Conservation (phyloP, 1,140 invertebrate species). For the Lamellibrachia luymesi region DNA sequence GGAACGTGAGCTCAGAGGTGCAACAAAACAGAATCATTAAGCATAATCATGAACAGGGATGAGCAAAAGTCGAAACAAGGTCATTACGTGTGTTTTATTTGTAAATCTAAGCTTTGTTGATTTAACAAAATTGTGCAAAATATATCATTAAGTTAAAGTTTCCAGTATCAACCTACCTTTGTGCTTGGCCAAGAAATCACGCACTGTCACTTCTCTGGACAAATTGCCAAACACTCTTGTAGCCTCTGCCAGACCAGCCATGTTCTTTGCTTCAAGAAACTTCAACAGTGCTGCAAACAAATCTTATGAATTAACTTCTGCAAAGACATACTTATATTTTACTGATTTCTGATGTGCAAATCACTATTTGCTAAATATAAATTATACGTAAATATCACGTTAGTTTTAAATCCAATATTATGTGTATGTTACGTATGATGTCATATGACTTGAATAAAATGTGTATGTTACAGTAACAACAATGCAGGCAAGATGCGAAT, state of each 20-base stretch:
- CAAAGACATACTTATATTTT: background rate
- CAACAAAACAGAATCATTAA: too few relatives aligned
- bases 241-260: constrained; percentile 64
- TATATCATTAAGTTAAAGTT: constrained; percentile 24
- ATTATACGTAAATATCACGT: too few relatives aligned
- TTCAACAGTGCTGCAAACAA: constrained; percentile 51
- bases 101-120: background rate
- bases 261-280: constrained; percentile 57
- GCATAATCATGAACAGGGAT: too few relatives aligned
- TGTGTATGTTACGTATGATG: too few relatives aligned
- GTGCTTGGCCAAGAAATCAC: constrained; percentile 61
- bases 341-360: background rate
- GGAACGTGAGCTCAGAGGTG: too few relatives aligned
- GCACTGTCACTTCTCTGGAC: constrained; percentile 63
- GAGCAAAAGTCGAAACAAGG: too few relatives aligned
- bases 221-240: constrained; percentile 69
- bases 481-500: too few relatives aligned
- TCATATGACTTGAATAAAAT: too few relatives aligned
- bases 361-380: too few relatives aligned
- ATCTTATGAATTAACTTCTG: background rate
- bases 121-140: constrained; percentile 8
- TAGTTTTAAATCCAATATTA: too few relatives aligned
- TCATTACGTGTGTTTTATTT: background rate
- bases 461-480: too few relatives aligned
- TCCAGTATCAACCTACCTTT: constrained; percentile 50